Conservation (phyloP, 2,113 vertebrate genomes). For the Montifringilla adamsi region DNA sequence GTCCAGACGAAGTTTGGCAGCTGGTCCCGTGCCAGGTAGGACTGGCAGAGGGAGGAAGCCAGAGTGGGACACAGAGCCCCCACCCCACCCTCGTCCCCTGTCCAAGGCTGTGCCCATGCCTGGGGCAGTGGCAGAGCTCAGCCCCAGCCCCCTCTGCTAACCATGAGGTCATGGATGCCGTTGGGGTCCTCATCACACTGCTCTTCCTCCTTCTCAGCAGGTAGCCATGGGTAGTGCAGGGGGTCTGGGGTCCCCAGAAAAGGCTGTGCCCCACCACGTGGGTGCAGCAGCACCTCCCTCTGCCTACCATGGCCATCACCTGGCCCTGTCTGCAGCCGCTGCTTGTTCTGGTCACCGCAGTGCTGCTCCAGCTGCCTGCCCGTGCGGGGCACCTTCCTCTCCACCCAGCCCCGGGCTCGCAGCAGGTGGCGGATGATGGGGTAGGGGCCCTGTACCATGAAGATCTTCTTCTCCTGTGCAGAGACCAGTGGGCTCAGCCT, state of each 20-base stretch:
- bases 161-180: constrained; percentile 81
- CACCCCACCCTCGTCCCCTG: neutral
- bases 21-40: constrained; percentile 81
- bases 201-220: neutral
- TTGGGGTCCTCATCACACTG: constrained; percentile 60
- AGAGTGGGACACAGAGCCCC: neutral
- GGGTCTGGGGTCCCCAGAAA: neutral
- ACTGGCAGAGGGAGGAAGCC: constrained; percentile 56
- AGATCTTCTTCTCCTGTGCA: constrained; percentile 82
- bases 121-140: neutral
- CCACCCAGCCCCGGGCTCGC: constrained; percentile 86
- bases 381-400: constrained; percentile 58
- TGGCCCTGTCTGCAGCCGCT: constrained; percentile 14
- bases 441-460: constrained; percentile 83
- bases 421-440: constrained; percentile 83
- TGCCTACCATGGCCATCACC: constrained; percentile 29
- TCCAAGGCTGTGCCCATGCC: neutral
- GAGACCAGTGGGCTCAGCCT: neutral
- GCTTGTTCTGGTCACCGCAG: neutral
- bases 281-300: neutral
- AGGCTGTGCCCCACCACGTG: neutral
- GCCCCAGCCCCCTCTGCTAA: constrained; percentile 54
- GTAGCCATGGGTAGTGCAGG: neutral
- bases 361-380: neutral
- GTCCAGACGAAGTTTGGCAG: constrained; percentile 86